These are phyloP conservation scores for Syrrhaptes paradoxus DNA, from an alignment of 2,113 vertebrate species.

Conservation along the genomic window DNA sequence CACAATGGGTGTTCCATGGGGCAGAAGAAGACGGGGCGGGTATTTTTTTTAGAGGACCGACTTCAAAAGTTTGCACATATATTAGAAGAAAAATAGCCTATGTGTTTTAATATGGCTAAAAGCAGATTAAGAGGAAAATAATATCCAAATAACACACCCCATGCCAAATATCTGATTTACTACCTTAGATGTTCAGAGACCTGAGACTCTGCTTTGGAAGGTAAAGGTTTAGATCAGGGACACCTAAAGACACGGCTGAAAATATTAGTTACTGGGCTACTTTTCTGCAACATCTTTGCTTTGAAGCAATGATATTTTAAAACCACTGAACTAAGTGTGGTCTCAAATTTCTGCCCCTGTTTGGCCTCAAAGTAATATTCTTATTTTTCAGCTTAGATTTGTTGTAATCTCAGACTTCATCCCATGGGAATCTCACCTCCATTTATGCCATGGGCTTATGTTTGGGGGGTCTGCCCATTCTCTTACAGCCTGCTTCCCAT, in stretches of 20 bases:
- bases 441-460: not conserved
- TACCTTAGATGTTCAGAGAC: not conserved
- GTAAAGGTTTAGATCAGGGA: not conserved
- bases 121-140: not conserved
- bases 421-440: not conserved
- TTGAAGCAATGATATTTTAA: not conserved
- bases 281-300: not conserved
- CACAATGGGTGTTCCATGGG: not conserved
- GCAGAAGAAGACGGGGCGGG: not conserved
- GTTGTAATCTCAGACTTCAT: not conserved
- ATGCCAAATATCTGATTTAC: not conserved
- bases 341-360: not conserved
- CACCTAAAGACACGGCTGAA: not conserved
- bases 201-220: not conserved
- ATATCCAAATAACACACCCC: not conserved
- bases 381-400: not conserved
- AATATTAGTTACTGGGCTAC: not conserved
- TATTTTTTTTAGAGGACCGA: not conserved
- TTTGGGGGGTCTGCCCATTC: not conserved
- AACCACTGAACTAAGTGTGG: not conserved
- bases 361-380: not conserved
- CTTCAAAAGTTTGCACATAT: not conserved
- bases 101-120: not conserved
- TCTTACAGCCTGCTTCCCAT: not conserved
- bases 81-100: not conserved